Conservation (phyloP, 2,888 invertebrate species). For the Pammene aurita region DNA sequence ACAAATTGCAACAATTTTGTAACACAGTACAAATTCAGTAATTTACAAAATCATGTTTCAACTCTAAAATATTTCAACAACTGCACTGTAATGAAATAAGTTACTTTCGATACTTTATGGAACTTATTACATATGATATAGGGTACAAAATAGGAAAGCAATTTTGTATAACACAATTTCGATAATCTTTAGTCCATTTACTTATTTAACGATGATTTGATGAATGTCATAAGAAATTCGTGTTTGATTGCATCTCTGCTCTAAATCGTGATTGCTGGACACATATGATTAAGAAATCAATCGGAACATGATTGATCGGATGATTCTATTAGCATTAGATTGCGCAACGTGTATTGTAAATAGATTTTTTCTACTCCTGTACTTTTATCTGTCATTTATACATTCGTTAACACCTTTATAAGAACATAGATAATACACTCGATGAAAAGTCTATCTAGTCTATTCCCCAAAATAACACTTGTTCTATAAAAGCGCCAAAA, state of each 20-base stretch:
- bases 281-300: slow-evolving; percentile 57
- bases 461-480: too few relatives aligned
- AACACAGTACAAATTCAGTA: too few relatives aligned
- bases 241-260: slow-evolving; percentile 49
- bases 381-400: too few relatives aligned
- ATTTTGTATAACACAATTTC: slow-evolving; percentile 20
- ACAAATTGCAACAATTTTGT: too few relatives aligned
- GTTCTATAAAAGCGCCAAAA: too few relatives aligned
- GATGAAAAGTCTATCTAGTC: too few relatives aligned
- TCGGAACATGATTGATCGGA: slow-evolving; percentile 43
- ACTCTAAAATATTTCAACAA: not conserved
- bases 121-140: not conserved
- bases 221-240: slow-evolving; percentile 48
- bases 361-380: too few relatives aligned
- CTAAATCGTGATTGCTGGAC: slow-evolving; percentile 60
- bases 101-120: not conserved
- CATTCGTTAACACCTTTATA: too few relatives aligned
- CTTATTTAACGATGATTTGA: slow-evolving; percentile 34
- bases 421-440: too few relatives aligned
- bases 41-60: too few relatives aligned
- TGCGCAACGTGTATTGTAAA: slow-evolving; percentile 6
- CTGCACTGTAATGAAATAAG: not conserved
- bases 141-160: slow-evolving; percentile 9
- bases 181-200: slow-evolving; percentile 13
- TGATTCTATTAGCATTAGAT: slow-evolving; percentile 10